Conservation (phyloP, 2,113 vertebrate species). For the Periophthalmus modestus region DNA sequence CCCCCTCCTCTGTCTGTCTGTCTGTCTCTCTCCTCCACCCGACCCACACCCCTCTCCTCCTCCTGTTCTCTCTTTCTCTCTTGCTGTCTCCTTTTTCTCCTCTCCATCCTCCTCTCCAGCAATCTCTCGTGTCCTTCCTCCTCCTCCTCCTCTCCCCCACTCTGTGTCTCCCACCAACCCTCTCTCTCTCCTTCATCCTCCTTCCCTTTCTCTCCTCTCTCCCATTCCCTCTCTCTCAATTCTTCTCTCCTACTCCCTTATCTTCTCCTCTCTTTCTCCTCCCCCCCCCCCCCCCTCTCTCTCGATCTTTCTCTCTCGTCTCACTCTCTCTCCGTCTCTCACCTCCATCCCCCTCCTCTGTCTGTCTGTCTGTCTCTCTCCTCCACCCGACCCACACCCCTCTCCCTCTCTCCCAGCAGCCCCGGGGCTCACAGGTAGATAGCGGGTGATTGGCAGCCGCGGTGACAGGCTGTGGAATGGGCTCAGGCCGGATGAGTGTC, state of each 20-base stretch:
- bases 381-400: conserved; percentile 18
- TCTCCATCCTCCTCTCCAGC: no score
- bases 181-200: no score
- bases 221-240: no score
- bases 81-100: no score
- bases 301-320: neutral
- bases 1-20: no score
- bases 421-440: conserved; percentile 63
- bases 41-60: no score
- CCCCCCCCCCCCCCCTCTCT: neutral
- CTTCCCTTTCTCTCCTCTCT: neutral
- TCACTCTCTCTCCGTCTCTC: conserved; percentile 14
- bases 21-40: no score
- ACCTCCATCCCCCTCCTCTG: conserved; percentile 8
- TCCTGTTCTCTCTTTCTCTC: no score
- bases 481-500: conserved; percentile 66
- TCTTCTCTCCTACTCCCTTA: neutral
- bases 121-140: no score
- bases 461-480: conserved; percentile 67
- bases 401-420: conserved; percentile 41
- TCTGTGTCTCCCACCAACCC: no score
- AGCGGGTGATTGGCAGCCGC: conserved; percentile 65
- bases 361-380: conserved; percentile 22
- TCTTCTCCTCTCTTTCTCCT: conserved; percentile 25
- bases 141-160: no score